phyloP scores from a whole-genome alignment of 2,797 vertebrate genomes.

The Tympanoctomys barrerae region DNA sequence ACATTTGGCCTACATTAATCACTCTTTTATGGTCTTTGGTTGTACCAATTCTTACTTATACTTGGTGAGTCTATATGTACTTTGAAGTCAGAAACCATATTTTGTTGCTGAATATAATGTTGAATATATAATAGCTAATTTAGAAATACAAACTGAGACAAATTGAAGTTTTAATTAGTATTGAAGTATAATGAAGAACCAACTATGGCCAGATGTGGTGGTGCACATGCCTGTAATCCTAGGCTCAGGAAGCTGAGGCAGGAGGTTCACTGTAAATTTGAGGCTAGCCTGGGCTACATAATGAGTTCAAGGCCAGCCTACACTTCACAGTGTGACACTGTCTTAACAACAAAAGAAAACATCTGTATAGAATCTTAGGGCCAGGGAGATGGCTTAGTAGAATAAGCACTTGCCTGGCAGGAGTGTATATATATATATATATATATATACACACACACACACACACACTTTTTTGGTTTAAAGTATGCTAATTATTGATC shows the following conservation, averaged over 20 bases:
- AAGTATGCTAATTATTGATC: not conserved
- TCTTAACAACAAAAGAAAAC: not conserved
- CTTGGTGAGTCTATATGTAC: not conserved
- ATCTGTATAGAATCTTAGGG: not conserved
- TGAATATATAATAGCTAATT: slow-evolving; percentile 2
- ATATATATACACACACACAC: too few relatives aligned
- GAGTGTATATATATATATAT: too few relatives aligned
- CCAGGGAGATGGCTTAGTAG: too few relatives aligned
- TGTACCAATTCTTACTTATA: not conserved
- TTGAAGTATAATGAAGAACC: slow-evolving; percentile 53
- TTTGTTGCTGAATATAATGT: slow-evolving; percentile 18
- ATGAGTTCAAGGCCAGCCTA: too few relatives aligned
- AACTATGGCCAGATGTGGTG: not conserved
- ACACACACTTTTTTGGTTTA: not conserved
- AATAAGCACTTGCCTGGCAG: too few relatives aligned
- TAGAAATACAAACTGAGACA: slow-evolving; percentile 17
- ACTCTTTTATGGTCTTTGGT: not conserved
- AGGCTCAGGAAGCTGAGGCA: not conserved
- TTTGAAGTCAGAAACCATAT: not conserved
- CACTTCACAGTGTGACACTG: not conserved
- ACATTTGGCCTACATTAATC: not conserved
- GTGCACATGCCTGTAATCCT: not conserved
- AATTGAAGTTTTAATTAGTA: slow-evolving; percentile 21
- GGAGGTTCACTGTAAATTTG: not conserved
- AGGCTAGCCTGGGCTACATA: too few relatives aligned